Conservation (phyloP, 2,888 invertebrate species). For the Gasteruption jaculator region DNA sequence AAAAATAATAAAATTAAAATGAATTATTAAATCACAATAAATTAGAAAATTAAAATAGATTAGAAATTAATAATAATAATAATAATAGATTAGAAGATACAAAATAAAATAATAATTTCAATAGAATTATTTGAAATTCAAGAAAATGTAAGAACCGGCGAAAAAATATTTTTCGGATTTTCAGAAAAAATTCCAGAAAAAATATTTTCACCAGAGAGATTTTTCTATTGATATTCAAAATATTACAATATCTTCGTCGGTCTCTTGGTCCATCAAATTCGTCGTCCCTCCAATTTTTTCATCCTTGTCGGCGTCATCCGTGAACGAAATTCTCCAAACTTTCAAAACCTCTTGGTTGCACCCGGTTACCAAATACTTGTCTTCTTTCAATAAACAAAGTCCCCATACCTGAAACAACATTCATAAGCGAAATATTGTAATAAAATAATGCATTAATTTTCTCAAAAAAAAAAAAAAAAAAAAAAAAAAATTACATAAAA, state of each 20-base stretch:
- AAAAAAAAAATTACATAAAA: conserved; percentile 14
- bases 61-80: conserved; percentile 1
- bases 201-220: too few species aligned
- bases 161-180: conserved; percentile 4
- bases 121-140: not conserved
- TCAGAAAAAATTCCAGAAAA: conserved; percentile 56
- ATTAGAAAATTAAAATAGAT: not conserved
- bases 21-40: too few species aligned
- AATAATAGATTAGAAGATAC: not conserved
- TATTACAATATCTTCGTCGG: too few species aligned
- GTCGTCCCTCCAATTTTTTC: too few species aligned
- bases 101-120: not conserved
- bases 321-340: conserved; percentile 74
- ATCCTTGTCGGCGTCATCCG: too few species aligned
- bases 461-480: conserved; percentile 9
- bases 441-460: not conserved
- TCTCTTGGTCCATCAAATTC: too few species aligned
- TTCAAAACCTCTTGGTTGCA: conserved; percentile 78
- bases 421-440: not conserved
- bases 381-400: conserved; percentile 72
- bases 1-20: not conserved
- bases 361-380: conserved; percentile 82
- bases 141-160: not conserved
- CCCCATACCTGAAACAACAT: conserved; percentile 70
- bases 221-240: too few species aligned